Evolutionary conservation across 2,113 vertebrate species (phyloP).

Genomic region (Ardeotis arabs): DNA sequence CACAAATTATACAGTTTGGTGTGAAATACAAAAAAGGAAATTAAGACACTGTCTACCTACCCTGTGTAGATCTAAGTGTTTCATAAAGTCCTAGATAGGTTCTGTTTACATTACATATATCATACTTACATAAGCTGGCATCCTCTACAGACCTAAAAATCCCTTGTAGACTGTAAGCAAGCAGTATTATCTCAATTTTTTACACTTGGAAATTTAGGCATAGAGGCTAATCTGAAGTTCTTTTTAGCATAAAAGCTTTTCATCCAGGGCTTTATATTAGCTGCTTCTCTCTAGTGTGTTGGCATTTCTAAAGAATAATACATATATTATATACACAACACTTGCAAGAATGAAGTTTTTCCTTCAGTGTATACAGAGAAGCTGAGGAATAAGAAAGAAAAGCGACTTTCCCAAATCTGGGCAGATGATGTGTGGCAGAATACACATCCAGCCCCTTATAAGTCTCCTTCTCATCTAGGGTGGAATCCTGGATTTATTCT

Average conservation of each 20-base stretch:
- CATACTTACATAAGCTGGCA: background rate
- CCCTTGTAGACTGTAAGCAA: slow-evolving; percentile 18
- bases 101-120: background rate
- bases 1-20: background rate
- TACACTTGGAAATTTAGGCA: slow-evolving; percentile 33
- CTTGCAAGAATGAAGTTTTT: background rate
- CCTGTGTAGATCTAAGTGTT: background rate
- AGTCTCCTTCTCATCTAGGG: background rate
- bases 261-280: slow-evolving; percentile 37
- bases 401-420: background rate
- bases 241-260: slow-evolving; percentile 53
- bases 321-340: background rate
- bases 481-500: background rate
- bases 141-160: background rate
- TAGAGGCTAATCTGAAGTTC: slow-evolving; percentile 49
- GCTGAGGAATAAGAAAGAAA: background rate
- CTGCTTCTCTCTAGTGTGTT: slow-evolving; percentile 10
- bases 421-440: background rate
- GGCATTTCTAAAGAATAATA: slow-evolving; percentile 40
- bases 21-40: background rate
- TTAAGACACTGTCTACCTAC: background rate
- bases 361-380: background rate
- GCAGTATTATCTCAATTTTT: slow-evolving; percentile 31
- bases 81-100: background rate
- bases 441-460: background rate